These are phyloP conservation scores for Columba livia DNA, from an alignment of 2,113 vertebrate genomes.

Conservation along the genomic window DNA sequence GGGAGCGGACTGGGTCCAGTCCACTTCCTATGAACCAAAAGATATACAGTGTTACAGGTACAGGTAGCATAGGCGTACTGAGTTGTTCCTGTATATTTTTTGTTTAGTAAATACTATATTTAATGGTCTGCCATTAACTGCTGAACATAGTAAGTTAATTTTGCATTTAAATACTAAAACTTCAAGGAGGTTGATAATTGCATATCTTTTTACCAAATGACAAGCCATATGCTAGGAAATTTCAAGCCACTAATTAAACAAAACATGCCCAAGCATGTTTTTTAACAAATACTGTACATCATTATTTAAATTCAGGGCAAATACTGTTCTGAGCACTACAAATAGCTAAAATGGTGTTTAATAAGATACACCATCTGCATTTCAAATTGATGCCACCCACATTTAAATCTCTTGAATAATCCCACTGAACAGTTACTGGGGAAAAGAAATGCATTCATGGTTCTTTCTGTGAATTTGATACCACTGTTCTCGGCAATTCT, in stretches of 20 bases:
- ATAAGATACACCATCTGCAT: slow-evolving; percentile 69
- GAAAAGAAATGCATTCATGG: background rate
- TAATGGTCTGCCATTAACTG: slow-evolving; percentile 13
- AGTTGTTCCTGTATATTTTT: background rate
- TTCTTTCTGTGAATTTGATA: background rate
- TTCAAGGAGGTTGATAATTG: slow-evolving; percentile 62
- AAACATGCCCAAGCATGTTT: slow-evolving; percentile 67
- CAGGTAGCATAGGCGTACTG: background rate
- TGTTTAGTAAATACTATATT: slow-evolving; percentile 52
- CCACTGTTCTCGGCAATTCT: background rate
- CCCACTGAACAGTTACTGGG: slow-evolving; percentile 13
- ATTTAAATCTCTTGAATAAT: slow-evolving; percentile 54
- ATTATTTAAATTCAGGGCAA: slow-evolving; percentile 64
- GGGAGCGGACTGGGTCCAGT: background rate
- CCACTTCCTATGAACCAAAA: background rate
- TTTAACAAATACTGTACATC: slow-evolving; percentile 67
- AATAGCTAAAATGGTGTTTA: slow-evolving; percentile 61
- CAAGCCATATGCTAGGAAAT: slow-evolving; percentile 72
- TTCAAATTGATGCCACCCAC: slow-evolving; percentile 49
- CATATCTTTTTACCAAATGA: slow-evolving; percentile 59
- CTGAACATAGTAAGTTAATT: slow-evolving; percentile 16
- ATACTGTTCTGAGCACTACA: slow-evolving; percentile 48
- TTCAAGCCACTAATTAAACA: slow-evolving; percentile 74
- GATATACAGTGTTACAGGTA: background rate
- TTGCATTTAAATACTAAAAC: slow-evolving; percentile 43